Evolutionary conservation across 1,140 invertebrate genomes (phyloP).

Genomic region (Drosophila setifemur): DNA sequence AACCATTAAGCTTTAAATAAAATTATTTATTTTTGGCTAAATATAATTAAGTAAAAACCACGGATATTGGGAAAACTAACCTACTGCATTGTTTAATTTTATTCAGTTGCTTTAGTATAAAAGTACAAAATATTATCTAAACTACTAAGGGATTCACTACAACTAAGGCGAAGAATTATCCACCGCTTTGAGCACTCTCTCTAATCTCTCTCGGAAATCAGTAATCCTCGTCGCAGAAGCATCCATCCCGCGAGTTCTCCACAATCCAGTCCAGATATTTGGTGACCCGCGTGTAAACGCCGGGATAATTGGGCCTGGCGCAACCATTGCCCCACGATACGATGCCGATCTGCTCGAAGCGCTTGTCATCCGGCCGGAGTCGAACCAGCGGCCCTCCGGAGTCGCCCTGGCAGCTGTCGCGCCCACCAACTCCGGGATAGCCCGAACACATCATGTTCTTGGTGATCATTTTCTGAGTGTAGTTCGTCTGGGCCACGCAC

Average conservation of each 20-base stretch:
- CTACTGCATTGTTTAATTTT: conserved; percentile 59
- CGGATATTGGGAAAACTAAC: conserved; percentile 17
- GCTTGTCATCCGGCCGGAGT: conserved; percentile 87
- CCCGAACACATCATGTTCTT: conserved; percentile 94
- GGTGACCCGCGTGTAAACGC: conserved; percentile 91
- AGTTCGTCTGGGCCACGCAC: conserved; percentile 90
- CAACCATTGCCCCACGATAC: conserved; percentile 88
- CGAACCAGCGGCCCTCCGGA: conserved; percentile 94
- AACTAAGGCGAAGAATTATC: conserved; percentile 42
- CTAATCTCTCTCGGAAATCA: conserved; percentile 6
- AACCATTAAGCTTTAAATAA: too few relatives aligned
- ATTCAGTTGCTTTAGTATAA: conserved; percentile 59
- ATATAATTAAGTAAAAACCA: background rate
- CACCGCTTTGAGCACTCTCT: background rate
- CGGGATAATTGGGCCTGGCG: conserved; percentile 88
- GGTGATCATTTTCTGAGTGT: conserved; percentile 90
- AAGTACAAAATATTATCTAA: conserved; percentile 53
- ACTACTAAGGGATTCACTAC: conserved; percentile 38
- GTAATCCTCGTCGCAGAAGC: conserved; percentile 86
- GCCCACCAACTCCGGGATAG: conserved; percentile 88
- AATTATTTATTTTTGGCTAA: too few relatives aligned
- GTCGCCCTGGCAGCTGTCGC: conserved; percentile 95
- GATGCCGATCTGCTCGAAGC: conserved; percentile 90
- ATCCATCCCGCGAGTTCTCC: conserved; percentile 88
- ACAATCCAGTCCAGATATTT: conserved; percentile 90